Conservation (phyloP, 2,888 invertebrate species). For the Cheilosia urbana region DNA sequence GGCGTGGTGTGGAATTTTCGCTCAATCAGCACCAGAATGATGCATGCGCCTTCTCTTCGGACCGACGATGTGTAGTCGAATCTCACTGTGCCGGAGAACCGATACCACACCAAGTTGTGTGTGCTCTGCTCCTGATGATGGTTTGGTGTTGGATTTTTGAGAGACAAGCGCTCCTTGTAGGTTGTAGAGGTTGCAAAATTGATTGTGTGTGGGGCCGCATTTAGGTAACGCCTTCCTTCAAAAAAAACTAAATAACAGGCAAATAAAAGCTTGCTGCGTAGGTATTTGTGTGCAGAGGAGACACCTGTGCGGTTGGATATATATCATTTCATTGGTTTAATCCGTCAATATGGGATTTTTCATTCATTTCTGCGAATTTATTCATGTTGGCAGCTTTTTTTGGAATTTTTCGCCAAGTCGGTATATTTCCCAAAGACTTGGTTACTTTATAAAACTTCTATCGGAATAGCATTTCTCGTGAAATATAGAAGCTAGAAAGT, state of each 20-base stretch:
- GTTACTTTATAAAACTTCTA: neutral
- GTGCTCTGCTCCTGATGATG: constrained; percentile 56
- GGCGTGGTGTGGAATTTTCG: constrained; percentile 74
- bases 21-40: constrained; percentile 76
- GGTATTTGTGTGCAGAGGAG: constrained; percentile 38
- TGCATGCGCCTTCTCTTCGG: constrained; percentile 74
- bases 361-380: constrained; percentile 22
- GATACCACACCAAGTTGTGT: constrained; percentile 27
- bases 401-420: constrained; percentile 54
- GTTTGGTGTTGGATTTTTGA: constrained; percentile 68
- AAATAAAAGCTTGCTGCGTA: constrained; percentile 61
- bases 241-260: constrained; percentile 63
- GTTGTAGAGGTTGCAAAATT: constrained; percentile 73
- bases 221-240: constrained; percentile 77
- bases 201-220: constrained; percentile 76
- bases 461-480: constrained; percentile 9
- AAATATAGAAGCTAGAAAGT: neutral
- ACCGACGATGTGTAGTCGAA: constrained; percentile 41
- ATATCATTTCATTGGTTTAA: constrained; percentile 75
- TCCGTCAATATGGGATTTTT: constrained; percentile 67
- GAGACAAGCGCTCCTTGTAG: constrained; percentile 75
- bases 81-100: constrained; percentile 47
- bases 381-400: constrained; percentile 17
- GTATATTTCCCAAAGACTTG: neutral
- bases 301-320: constrained; percentile 74